phyloP scores from a whole-genome alignment of 2,797 vertebrate genomes.

The Apodemus agrarius region DNA sequence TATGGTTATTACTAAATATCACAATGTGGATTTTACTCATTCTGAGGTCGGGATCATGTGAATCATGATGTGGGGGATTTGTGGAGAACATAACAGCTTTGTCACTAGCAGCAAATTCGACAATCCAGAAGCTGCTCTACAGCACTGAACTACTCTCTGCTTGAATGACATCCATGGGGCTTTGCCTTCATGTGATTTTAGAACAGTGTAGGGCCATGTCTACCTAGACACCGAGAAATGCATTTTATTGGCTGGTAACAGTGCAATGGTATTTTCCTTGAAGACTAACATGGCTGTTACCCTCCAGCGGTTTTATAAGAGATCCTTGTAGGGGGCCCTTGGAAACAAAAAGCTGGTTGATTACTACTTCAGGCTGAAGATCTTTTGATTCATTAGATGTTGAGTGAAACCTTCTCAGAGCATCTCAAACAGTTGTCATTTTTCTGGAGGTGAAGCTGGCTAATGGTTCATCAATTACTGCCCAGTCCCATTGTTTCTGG shows the following conservation, averaged over 20 bases:
- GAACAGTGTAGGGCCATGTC: not conserved
- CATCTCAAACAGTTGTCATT: not conserved
- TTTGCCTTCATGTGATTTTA: not conserved
- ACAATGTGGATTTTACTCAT: conserved; percentile 72
- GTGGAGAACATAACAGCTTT: conserved; percentile 76
- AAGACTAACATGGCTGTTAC: not conserved
- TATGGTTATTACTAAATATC: conserved; percentile 72
- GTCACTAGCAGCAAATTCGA: not conserved
- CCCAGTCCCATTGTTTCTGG: not conserved
- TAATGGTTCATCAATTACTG: not conserved
- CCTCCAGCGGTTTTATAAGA: conserved; percentile 32
- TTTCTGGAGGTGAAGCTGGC: not conserved
- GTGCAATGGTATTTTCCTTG: not conserved
- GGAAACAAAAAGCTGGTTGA: not conserved
- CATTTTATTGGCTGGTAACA: not conserved
- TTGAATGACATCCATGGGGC: not conserved
- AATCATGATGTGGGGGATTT: conserved; percentile 68
- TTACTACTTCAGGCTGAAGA: not conserved
- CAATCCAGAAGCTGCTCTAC: not conserved
- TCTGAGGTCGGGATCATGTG: conserved; percentile 58
- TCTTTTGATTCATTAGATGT: not conserved
- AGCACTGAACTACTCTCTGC: not conserved
- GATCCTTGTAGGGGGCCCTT: not conserved
- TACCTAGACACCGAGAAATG: not conserved
- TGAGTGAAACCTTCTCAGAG: not conserved